Conservation (phyloP, 2,888 invertebrate genomes). For the Parnassius smintheus region DNA sequence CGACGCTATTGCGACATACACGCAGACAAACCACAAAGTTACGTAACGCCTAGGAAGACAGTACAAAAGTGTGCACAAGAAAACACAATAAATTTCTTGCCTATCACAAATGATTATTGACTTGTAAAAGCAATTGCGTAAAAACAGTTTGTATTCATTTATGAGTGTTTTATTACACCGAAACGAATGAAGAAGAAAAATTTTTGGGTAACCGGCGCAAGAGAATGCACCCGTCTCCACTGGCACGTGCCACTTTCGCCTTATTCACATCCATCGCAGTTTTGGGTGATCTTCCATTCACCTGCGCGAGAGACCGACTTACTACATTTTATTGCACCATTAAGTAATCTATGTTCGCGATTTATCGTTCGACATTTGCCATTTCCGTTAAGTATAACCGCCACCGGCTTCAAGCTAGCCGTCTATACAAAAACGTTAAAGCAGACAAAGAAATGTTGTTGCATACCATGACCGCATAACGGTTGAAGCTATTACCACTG, state of each 20-base stretch:
- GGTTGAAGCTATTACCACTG: constrained; percentile 37
- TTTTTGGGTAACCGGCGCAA: constrained; percentile 1
- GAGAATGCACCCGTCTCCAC: constrained; percentile 20
- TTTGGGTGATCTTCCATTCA: constrained; percentile 23
- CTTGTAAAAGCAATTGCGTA: not conserved
- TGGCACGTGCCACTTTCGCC: constrained; percentile 26
- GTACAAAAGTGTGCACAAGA: not conserved
- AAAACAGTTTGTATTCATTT: constrained; percentile 1
- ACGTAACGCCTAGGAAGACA: constrained; percentile 1
- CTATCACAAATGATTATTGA: constrained; percentile 3
- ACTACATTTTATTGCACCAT: constrained; percentile 12
- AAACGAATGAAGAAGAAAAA: constrained; percentile 9
- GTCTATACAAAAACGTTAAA: constrained; percentile 32
- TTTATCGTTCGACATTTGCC: constrained; percentile 26
- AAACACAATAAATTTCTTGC: not conserved
- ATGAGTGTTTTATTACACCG: not conserved
- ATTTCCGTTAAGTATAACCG: not conserved
- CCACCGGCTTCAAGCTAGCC: constrained; percentile 26
- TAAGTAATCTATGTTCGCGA: not conserved
- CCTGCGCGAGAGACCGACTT: constrained; percentile 14
- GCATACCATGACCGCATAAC: constrained; percentile 42
- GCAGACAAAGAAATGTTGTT: constrained; percentile 41
- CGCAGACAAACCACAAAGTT: constrained; percentile 28
- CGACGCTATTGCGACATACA: constrained; percentile 33
- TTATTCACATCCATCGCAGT: constrained; percentile 21